These are phyloP conservation scores for Bettongia penicillata DNA, from an alignment of 2,113 vertebrate species.

Conservation along the genomic window DNA sequence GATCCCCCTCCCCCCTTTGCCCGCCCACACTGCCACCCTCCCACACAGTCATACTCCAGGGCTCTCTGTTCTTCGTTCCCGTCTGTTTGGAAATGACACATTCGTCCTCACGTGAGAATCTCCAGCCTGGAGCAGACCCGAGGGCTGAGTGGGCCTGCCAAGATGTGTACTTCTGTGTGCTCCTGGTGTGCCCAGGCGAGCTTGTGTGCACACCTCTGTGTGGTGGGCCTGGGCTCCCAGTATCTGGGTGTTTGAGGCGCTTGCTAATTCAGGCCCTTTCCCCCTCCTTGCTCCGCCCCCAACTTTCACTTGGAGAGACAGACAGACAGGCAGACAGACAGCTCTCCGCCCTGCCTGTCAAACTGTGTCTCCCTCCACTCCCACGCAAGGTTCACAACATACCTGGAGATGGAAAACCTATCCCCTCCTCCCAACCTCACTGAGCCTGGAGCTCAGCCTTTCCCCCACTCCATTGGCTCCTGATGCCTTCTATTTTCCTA, in stretches of 20 bases:
- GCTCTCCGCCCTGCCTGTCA: conserved; percentile 79
- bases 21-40: conserved; percentile 67
- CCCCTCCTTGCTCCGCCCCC: conserved; percentile 69
- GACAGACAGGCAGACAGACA: conserved; percentile 77
- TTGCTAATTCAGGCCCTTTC: conserved; percentile 59
- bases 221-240: not conserved
- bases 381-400: conserved; percentile 62
- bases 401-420: conserved; percentile 8
- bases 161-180: not conserved
- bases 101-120: conserved; percentile 77
- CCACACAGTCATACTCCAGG: conserved; percentile 53
- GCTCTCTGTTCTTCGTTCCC: conserved; percentile 64
- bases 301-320: conserved; percentile 65
- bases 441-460: not conserved
- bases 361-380: conserved; percentile 69
- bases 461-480: not conserved
- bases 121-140: conserved; percentile 72
- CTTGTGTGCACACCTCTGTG: not conserved
- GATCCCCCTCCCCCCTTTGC: conserved; percentile 34
- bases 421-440: not conserved
- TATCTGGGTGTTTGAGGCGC: conserved; percentile 57
- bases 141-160: conserved; percentile 22
- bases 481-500: not conserved
- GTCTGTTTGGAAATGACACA: conserved; percentile 80
- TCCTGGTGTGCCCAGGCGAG: not conserved